These are phyloP conservation scores for Sceloporus undulatus DNA, from an alignment of 2,113 vertebrate genomes.

Conservation along the genomic window DNA sequence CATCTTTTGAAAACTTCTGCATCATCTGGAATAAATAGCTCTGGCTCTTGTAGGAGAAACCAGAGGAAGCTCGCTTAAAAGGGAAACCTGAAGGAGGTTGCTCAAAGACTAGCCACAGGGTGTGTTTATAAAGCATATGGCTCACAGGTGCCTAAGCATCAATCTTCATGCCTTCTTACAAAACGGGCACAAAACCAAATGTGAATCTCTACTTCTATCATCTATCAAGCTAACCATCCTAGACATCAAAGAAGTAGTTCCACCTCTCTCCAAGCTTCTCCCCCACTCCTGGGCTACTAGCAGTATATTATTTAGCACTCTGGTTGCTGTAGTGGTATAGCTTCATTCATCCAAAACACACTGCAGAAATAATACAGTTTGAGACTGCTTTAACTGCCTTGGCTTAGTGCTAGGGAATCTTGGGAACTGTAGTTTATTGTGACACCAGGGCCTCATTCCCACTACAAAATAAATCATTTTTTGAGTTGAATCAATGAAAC, in stretches of 20 bases:
- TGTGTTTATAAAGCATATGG: conserved; percentile 32
- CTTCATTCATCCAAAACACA: not conserved
- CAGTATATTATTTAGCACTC: not conserved
- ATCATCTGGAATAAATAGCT: not conserved
- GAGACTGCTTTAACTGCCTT: too few species aligned
- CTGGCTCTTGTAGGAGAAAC: conserved; percentile 14
- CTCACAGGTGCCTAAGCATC: conserved; percentile 32
- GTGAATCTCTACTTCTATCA: not conserved
- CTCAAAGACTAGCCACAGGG: conserved; percentile 7
- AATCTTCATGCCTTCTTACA: conserved; percentile 3
- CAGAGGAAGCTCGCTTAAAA: not conserved
- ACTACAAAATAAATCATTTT: too few species aligned
- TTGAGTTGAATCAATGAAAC: too few species aligned
- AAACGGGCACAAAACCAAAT: not conserved
- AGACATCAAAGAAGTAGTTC: not conserved
- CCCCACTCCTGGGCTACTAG: not conserved
- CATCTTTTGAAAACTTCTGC: not conserved
- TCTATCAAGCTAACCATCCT: not conserved
- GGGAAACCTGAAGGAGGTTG: too few species aligned
- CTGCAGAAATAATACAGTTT: too few species aligned
- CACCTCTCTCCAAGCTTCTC: too few species aligned
- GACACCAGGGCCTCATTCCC: too few species aligned
- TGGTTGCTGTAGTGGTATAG: not conserved
- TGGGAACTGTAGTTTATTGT: too few species aligned
- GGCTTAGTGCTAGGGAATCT: too few species aligned